These are phyloP conservation scores for Distichodus sexfasciatus DNA, from an alignment of 2,797 vertebrate genomes.

Conservation along the genomic window DNA sequence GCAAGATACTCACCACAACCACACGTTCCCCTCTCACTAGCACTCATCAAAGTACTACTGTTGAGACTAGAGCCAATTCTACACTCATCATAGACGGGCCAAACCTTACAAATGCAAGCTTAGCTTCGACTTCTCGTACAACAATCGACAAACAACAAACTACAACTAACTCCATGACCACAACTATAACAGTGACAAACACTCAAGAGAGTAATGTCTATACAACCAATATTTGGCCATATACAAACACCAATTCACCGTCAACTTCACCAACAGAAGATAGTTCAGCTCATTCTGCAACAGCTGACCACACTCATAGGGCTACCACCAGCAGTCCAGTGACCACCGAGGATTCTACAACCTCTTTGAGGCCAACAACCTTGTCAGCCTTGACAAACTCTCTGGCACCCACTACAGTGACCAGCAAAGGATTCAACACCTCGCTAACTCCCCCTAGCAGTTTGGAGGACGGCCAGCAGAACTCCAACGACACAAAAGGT, in stretches of 20 bases:
- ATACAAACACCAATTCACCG: not conserved
- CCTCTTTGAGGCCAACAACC: not conserved
- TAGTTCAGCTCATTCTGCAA: not conserved
- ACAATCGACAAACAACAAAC: slow-evolving; percentile 6
- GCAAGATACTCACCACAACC: not conserved
- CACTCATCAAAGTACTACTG: not conserved
- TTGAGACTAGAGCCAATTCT: not conserved
- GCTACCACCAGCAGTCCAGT: slow-evolving; percentile 10
- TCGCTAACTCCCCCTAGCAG: slow-evolving; percentile 46
- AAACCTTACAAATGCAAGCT: not conserved
- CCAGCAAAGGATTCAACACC: slow-evolving; percentile 30
- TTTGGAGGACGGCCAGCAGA: slow-evolving; percentile 72
- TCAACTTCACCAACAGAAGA: not conserved
- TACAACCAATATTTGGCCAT: not conserved
- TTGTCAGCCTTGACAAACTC: not conserved
- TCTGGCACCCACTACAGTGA: slow-evolving; percentile 1
- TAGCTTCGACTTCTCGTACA: not conserved
- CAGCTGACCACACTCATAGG: not conserved
- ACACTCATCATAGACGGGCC: not conserved
- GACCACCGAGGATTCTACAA: slow-evolving; percentile 7
- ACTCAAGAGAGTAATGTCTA: not conserved
- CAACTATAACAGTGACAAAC: not conserved
- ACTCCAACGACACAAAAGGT: slow-evolving; percentile 78
- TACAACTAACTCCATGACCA: not conserved
- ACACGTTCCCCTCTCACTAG: not conserved